Percentiles rank a stretch among this genome's conserved stretches.
Conservation (phyloP, 1,140 invertebrate genomes). For the Euura lappo region DNA sequence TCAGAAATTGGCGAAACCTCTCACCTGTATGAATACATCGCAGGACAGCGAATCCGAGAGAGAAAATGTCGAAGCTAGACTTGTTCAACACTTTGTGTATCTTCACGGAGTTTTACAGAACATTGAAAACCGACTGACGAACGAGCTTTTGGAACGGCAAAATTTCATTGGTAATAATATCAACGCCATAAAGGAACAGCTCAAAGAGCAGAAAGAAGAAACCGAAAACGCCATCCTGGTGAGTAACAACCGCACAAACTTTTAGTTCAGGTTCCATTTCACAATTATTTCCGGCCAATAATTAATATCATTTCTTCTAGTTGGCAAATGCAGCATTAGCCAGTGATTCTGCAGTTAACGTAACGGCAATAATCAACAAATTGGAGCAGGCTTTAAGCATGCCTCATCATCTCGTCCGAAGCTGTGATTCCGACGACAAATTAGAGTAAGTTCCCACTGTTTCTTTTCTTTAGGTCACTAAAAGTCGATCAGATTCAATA, state of each 20-base stretch:
- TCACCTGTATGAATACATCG: not conserved
- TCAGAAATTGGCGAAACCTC: slow-evolving; percentile 37
- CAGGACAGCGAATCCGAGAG: slow-evolving; percentile 20
- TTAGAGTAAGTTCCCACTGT: slow-evolving; percentile 26
- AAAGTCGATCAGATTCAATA: not conserved
- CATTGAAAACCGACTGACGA: slow-evolving; percentile 39
- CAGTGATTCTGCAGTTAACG: slow-evolving; percentile 29
- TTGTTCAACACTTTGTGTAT: slow-evolving; percentile 46
- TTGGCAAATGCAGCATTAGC: slow-evolving; percentile 27
- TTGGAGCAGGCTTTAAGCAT: slow-evolving; percentile 45
- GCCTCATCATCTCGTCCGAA: slow-evolving; percentile 52
- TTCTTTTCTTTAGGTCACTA: slow-evolving; percentile 7
- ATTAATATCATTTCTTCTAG: not conserved
- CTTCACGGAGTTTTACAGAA: slow-evolving; percentile 54
- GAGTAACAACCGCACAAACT: not conserved
- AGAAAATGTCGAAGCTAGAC: slow-evolving; percentile 28
- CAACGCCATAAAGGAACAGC: slow-evolving; percentile 23
- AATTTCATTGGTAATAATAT: slow-evolving; percentile 25
- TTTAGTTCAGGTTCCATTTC: slow-evolving; percentile 14
- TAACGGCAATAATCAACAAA: slow-evolving; percentile 46
- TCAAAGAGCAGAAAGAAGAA: slow-evolving; percentile 31
- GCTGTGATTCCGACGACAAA: not conserved
- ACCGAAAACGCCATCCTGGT: slow-evolving; percentile 31
- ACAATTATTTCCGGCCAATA: not conserved
- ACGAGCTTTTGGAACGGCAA: slow-evolving; percentile 26